Base-by-base conservation (phyloP, 1,140 invertebrate genomes). In the Megathymus violae region DNA sequence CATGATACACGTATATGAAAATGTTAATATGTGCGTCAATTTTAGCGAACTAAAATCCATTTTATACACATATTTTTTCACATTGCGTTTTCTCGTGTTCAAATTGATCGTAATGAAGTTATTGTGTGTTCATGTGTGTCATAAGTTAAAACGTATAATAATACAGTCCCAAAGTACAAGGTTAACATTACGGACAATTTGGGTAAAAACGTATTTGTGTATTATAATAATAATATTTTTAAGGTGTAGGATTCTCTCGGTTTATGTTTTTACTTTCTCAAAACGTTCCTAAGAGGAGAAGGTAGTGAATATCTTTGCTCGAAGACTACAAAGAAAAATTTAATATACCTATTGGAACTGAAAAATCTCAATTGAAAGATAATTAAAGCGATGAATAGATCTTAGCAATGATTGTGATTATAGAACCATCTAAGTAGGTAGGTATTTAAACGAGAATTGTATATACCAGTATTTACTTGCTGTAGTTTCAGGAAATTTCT, bases 351-450 rank as follows among this genome's bases (percentile, higher is more conserved):
- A 63, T 47, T 63, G 60, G 54, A 46, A 63, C 38, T 69, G 63
- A 62, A 27, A 66, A 71, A 0, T 43, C 9, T 6, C 40, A 6
- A 41, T 41, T 25, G 3, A 25, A 25, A 25, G 22, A 25, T 25
- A n/a, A n/a, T n/a, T n/a, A n/a, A n/a, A n/a, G n/a, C n/a, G n/a
- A n/a, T n/a, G n/a, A n/a, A n/a, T n/a, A n/a, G n/a, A 17, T 43
- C 41, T 43, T 19, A 16, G 19, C 3, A n/a, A 43, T 16, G 52
- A 76, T 64, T 78, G 73, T 78, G 73, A 78, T 78, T 31, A 67
- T 76, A 76, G 76, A 38, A 59, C 66, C 76, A 67, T 40, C 40
- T 75, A 65, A 76, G 65, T 65, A 31, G 19, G 19, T 22, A 22
- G 27, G 27, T 5, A 46, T 22, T 11, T 46, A 46, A 46, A 17